phyloP scores from a whole-genome alignment of 2,113 vertebrate genomes.

The Speoplatyrhinus poulsoni region DNA sequence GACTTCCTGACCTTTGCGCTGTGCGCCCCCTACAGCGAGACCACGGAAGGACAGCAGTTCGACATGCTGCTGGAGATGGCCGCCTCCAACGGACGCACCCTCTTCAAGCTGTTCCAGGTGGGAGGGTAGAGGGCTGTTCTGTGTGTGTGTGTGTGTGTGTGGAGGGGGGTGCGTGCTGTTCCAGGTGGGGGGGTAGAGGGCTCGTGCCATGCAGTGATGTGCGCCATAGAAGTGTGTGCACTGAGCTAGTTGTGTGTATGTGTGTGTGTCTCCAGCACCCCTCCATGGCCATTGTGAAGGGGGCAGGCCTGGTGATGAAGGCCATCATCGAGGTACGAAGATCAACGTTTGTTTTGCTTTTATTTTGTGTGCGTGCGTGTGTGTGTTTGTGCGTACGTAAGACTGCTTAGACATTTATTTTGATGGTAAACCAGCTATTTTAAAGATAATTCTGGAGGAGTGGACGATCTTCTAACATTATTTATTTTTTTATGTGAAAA shows the following conservation, averaged over 20 bases:
- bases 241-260: not conserved
- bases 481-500: too few relatives aligned
- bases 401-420: too few relatives aligned
- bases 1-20: slow-evolving; percentile 99
- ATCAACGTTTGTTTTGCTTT: too few relatives aligned
- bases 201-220: too few relatives aligned
- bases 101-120: slow-evolving; percentile 99
- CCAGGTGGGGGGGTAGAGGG: too few relatives aligned
- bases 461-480: too few relatives aligned
- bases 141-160: not conserved
- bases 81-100: slow-evolving; percentile 90
- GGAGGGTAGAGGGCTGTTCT: slow-evolving; percentile 1
- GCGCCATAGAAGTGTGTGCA: not conserved
- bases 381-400: too few relatives aligned
- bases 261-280: slow-evolving; percentile 82
- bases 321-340: slow-evolving; percentile 93
- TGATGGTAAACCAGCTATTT: too few relatives aligned
- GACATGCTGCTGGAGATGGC: slow-evolving; percentile 99
- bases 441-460: too few relatives aligned
- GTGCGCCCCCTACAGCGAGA: slow-evolving; percentile 99
- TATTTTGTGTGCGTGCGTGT: too few relatives aligned
- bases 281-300: slow-evolving; percentile 98
- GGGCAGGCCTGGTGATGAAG: slow-evolving; percentile 98
- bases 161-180: too few relatives aligned
- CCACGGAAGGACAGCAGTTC: slow-evolving; percentile 97